Evolutionary conservation across 2,888 invertebrate genomes (phyloP).

Genomic region (Acanthopleura granulata): DNA sequence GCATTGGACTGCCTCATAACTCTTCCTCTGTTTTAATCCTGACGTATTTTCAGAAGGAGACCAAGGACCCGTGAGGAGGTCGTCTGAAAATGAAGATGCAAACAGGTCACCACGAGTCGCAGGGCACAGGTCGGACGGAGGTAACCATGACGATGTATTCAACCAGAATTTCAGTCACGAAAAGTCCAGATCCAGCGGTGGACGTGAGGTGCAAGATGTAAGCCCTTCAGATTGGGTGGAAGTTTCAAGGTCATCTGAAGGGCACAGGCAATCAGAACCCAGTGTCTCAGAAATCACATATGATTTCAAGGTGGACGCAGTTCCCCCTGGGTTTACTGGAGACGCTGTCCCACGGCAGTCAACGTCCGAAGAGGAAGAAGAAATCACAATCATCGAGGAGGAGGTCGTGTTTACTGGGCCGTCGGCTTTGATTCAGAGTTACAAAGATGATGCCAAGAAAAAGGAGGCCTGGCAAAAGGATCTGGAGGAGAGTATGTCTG

Average conservation of each 20-base stretch:
- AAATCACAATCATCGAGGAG: constrained; percentile 12
- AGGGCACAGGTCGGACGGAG: not conserved
- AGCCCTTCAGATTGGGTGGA: no score
- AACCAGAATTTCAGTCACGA: constrained; percentile 1
- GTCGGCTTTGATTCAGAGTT: not conserved
- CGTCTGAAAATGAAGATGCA: no score
- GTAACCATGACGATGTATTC: not conserved
- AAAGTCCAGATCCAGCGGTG: not conserved
- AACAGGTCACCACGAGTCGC: no score
- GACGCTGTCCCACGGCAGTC: not conserved
- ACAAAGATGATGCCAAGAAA: constrained; percentile 5
- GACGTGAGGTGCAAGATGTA: not conserved
- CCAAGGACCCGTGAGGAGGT: no score
- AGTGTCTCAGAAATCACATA: constrained; percentile 42
- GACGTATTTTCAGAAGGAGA: no score
- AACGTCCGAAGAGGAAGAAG: constrained; percentile 1
- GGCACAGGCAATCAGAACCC: not conserved
- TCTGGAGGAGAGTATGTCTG: not conserved
- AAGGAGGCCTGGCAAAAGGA: not conserved
- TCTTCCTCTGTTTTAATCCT: no score
- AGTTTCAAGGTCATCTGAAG: no score
- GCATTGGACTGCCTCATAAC: no score
- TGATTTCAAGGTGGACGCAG: constrained; percentile 39
- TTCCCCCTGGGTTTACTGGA: constrained; percentile 28
- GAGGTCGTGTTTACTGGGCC: constrained; percentile 12